These are phyloP conservation scores for Tinea trinotella DNA, from an alignment of 2,888 invertebrate genomes.

Conservation along the genomic window DNA sequence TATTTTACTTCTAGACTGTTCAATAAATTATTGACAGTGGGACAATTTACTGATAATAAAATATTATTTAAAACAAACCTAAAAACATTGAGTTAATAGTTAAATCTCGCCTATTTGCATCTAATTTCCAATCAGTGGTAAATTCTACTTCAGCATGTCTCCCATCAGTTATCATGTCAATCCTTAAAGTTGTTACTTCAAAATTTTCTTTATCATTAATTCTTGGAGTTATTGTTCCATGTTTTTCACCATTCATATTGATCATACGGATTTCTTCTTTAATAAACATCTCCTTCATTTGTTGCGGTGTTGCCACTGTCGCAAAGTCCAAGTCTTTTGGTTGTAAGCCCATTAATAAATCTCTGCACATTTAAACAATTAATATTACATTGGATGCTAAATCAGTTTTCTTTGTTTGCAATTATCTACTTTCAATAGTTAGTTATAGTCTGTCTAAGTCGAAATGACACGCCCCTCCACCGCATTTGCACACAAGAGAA, in stretches of 20 bases:
- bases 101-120: constrained; percentile 95
- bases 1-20: no score
- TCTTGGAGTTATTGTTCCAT: constrained; percentile 96
- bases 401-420: no score
- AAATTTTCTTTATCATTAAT: constrained; percentile 96
- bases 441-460: no score
- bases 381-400: constrained; percentile 18
- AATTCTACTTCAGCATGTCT: constrained; percentile 96
- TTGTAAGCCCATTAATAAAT: constrained; percentile 81
- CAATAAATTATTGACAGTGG: no score
- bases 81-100: constrained; percentile 99
- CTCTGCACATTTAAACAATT: constrained; percentile 56
- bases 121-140: constrained; percentile 92
- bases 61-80: no score
- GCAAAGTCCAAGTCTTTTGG: constrained; percentile 98
- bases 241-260: constrained; percentile 92
- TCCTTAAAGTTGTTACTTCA: constrained; percentile 93
- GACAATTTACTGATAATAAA: no score
- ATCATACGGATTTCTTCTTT: constrained; percentile 90
- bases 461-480: no score
- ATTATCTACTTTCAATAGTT: constrained; percentile 14
- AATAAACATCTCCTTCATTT: constrained; percentile 96
- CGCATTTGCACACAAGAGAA: no score
- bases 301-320: constrained; percentile 93
- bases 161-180: constrained; percentile 94